A percentile compares a stretch with the other conserved stretches of the same genome.
phyloP scores from a whole-genome alignment of 2,113 vertebrate genomes.

The Peucedramus taeniatus region DNA sequence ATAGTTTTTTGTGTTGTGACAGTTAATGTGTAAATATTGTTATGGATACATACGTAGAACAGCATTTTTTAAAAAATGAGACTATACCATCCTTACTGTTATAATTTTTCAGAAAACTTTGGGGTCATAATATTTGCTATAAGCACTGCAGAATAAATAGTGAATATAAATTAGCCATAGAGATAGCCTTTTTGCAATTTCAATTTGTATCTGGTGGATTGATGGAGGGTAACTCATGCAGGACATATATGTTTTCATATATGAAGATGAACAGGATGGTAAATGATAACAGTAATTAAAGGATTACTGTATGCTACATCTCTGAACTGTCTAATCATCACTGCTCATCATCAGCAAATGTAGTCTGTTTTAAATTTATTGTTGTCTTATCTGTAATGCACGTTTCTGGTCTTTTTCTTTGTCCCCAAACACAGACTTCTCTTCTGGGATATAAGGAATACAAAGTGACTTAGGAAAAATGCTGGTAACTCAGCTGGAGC shows the following conservation, averaged over 20 bases:
- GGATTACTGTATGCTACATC: neutral
- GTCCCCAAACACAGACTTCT: neutral
- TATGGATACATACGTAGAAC: neutral
- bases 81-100: neutral
- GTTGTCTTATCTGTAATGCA: neutral
- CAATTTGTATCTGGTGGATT: neutral
- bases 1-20: neutral
- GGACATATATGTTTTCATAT: neutral
- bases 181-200: neutral
- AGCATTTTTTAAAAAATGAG: neutral
- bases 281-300: neutral
- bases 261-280: neutral
- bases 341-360: neutral
- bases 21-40: neutral
- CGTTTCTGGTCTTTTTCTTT: neutral
- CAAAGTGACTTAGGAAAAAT: neutral
- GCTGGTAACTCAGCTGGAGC: neutral
- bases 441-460: neutral
- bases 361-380: neutral
- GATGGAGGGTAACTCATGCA: neutral
- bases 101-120: neutral
- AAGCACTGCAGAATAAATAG: neutral
- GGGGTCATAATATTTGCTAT: neutral
- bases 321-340: neutral
- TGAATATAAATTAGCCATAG: neutral